Conservation (phyloP, 2,888 invertebrate genomes). For the Bombyx huttoni region DNA sequence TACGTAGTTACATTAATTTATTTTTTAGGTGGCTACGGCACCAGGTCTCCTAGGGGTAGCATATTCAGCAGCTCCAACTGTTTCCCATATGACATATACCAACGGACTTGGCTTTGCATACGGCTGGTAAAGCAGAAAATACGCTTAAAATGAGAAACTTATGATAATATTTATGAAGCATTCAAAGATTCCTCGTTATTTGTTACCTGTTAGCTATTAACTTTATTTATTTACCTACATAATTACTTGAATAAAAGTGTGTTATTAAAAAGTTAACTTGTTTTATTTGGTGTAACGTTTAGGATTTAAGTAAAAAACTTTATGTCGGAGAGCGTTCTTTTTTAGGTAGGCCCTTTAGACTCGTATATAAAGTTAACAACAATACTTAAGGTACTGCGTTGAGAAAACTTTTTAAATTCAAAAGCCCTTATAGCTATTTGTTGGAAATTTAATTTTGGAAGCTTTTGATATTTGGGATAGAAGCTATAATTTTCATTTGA, state of each 20-base stretch:
- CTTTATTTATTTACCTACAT: conserved; percentile 26
- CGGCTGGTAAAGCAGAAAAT: conserved; percentile 51
- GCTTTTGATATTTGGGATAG: too few species aligned
- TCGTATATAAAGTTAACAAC: too few species aligned
- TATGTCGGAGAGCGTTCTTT: too few species aligned
- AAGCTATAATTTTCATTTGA: too few species aligned
- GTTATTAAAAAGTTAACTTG: not conserved
- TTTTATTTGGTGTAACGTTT: not conserved
- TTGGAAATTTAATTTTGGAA: too few species aligned
- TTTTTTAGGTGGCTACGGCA: conserved; percentile 51
- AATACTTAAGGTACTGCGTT: too few species aligned
- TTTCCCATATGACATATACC: conserved; percentile 74
- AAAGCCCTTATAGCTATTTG: too few species aligned
- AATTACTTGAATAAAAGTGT: not conserved
- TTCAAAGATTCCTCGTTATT: conserved; percentile 57
- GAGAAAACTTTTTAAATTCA: too few species aligned
- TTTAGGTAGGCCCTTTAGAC: too few species aligned
- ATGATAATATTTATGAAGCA: conserved; percentile 12
- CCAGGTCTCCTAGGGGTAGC: conserved; percentile 69
- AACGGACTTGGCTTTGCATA: conserved; percentile 71
- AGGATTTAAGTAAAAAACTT: too few species aligned
- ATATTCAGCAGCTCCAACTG: conserved; percentile 73
- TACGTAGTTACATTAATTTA: not conserved
- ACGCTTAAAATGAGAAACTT: conserved; percentile 10
- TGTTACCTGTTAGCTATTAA: conserved; percentile 56